Conservation (phyloP, 1,140 invertebrate species). For the Eciton burchellii region DNA sequence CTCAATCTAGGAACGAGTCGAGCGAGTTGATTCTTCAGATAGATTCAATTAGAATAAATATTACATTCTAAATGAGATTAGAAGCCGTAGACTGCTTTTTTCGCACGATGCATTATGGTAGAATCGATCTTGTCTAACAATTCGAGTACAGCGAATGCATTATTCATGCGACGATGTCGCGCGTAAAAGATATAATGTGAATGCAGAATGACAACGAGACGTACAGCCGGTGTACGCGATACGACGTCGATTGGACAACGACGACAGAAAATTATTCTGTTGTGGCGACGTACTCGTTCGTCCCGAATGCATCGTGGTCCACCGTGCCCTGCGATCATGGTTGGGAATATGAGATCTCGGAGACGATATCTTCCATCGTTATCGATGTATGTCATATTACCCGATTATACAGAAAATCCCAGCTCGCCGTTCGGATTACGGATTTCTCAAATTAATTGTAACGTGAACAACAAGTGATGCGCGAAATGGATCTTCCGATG, state of each 20-base stretch:
- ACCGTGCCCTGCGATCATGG: conserved; percentile 90
- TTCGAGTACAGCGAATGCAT: conserved; percentile 15
- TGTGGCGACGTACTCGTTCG: conserved; percentile 77
- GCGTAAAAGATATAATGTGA: conserved; percentile 46
- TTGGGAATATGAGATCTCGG: conserved; percentile 92
- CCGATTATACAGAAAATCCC: not conserved
- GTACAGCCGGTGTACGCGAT: conserved; percentile 88
- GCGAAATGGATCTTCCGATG: not conserved
- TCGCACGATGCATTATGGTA: conserved; percentile 8
- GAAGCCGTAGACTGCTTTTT: not conserved
- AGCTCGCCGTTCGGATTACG: not conserved
- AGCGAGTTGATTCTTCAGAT: too few relatives aligned
- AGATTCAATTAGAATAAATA: too few relatives aligned
- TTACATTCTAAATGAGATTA: too few relatives aligned
- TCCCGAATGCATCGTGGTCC: conserved; percentile 87
- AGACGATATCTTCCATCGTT: conserved; percentile 91
- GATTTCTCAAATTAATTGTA: not conserved
- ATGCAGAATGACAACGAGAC: conserved; percentile 81
- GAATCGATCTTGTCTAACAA: conserved; percentile 22
- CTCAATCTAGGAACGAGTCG: too few relatives aligned
- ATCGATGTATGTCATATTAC: conserved; percentile 93
- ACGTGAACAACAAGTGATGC: not conserved
- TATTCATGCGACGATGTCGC: conserved; percentile 31
- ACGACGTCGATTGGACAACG: conserved; percentile 90
- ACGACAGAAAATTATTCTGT: conserved; percentile 80